These are phyloP conservation scores for Esox niger DNA, from an alignment of 2,113 vertebrate species.

Conservation along the genomic window DNA sequence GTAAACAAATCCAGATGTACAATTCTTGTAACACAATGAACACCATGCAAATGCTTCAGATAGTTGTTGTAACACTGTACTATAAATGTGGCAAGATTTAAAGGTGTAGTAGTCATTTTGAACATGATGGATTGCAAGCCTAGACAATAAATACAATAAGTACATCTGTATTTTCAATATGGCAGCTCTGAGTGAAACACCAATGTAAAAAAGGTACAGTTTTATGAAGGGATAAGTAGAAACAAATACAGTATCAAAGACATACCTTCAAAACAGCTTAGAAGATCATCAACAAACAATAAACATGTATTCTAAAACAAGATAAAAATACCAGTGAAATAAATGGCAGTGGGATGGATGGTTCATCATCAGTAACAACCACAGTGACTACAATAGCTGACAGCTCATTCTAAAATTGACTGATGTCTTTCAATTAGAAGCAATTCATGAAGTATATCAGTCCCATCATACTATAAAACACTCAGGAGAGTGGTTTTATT, in stretches of 20 bases:
- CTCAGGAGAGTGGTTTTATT: conserved; percentile 12
- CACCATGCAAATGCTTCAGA: conserved; percentile 56
- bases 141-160: conserved; percentile 33
- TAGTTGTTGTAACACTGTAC: conserved; percentile 38
- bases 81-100: conserved; percentile 40
- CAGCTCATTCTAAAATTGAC: neutral
- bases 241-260: conserved; percentile 25
- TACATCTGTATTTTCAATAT: conserved; percentile 11
- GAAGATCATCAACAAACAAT: neutral
- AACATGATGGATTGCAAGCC: conserved; percentile 21
- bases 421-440: conserved; percentile 17
- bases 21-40: conserved; percentile 28
- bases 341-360: conserved; percentile 18
- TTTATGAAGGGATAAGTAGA: conserved; percentile 10
- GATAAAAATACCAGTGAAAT: neutral
- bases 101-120: conserved; percentile 23
- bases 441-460: conserved; percentile 13
- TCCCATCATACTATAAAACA: neutral
- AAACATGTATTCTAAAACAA: neutral
- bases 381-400: conserved; percentile 43
- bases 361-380: conserved; percentile 36
- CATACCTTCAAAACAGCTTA: conserved; percentile 22
- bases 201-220: neutral
- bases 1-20: conserved; percentile 60
- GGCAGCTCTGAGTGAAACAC: conserved; percentile 5